Conservation (phyloP, 2,888 invertebrate species). For the Drosophila cognata region DNA sequence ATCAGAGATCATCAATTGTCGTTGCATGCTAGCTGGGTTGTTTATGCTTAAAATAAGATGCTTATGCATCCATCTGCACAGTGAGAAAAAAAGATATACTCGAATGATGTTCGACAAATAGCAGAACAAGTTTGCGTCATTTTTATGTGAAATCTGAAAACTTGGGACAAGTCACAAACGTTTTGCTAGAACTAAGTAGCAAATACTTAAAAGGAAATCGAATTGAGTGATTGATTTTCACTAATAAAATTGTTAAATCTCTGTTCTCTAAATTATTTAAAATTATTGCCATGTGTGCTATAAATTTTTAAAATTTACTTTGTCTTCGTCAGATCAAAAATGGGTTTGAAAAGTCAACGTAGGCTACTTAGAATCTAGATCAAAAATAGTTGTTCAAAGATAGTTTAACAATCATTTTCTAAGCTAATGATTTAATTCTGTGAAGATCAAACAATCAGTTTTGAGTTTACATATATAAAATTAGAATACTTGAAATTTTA, state of each 20-base stretch:
- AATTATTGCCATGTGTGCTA: neutral
- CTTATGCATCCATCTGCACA: conserved; percentile 14
- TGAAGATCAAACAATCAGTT: neutral
- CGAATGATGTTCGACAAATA: neutral
- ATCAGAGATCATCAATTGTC: conserved; percentile 46
- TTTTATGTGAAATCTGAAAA: neutral
- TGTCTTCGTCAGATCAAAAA: neutral
- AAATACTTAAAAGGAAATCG: neutral
- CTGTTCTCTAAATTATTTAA: neutral
- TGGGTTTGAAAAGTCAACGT: neutral
- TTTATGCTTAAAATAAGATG: conserved; percentile 60
- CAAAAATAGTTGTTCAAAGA: too few relatives aligned
- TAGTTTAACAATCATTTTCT: too few relatives aligned
- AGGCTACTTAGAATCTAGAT: neutral
- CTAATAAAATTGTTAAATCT: neutral
- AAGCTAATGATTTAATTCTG: neutral
- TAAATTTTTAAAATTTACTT: neutral
- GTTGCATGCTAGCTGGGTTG: conserved; percentile 33
- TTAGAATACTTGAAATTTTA: neutral
- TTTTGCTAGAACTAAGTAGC: neutral
- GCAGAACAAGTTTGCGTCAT: neutral
- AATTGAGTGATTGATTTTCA: neutral
- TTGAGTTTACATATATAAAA: neutral
- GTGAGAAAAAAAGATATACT: neutral
- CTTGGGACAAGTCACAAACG: neutral